A percentile compares a stretch with the other conserved stretches of the same genome.
Evolutionary conservation across 2,888 invertebrate genomes (phyloP).

Genomic region (Hydrotaea diabolus): DNA sequence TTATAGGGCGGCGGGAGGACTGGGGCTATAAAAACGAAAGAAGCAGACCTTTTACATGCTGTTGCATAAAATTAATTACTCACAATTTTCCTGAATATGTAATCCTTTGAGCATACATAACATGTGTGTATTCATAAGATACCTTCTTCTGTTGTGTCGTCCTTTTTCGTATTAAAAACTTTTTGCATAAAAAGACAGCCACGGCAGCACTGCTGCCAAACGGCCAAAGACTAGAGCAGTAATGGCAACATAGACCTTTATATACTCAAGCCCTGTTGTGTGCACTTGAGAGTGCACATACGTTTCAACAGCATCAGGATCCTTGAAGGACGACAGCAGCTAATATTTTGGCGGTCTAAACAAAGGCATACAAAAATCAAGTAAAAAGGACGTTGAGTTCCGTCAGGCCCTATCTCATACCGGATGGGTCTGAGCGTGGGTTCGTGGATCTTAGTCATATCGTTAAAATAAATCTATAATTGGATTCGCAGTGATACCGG

Average conservation of each 20-base stretch:
- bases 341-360: too few relatives aligned
- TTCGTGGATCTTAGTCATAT: too few relatives aligned
- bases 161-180: background rate
- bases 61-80: conserved; percentile 67
- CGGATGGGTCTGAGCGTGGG: too few relatives aligned
- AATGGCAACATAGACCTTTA: conserved; percentile 14
- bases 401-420: too few relatives aligned
- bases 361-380: too few relatives aligned
- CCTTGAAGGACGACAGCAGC: background rate
- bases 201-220: background rate
- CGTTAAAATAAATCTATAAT: too few relatives aligned
- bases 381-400: too few relatives aligned
- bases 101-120: conserved; percentile 53
- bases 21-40: conserved; percentile 15
- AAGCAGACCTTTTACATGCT: conserved; percentile 56
- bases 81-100: conserved; percentile 59
- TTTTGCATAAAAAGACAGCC: background rate
- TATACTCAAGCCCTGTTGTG: background rate
- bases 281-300: background rate
- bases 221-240: background rate
- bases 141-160: background rate
- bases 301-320: background rate
- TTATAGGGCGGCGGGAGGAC: background rate
- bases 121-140: conserved; percentile 8
- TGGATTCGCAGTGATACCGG: too few relatives aligned